A percentile compares a stretch with the other conserved stretches of the same genome.
Conservation (phyloP, 2,888 invertebrate species). For the Iphiclides podalirius region DNA sequence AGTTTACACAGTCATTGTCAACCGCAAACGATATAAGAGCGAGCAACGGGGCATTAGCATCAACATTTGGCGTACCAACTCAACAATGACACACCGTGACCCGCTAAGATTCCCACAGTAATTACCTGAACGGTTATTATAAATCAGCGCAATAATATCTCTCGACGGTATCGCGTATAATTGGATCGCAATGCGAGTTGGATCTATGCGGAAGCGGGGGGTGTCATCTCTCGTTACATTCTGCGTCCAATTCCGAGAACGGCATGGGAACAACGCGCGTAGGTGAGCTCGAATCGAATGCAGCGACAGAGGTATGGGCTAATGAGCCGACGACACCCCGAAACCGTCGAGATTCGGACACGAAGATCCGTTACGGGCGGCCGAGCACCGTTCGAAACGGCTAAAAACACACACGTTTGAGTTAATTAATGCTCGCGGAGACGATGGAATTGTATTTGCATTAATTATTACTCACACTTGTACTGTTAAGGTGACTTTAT, state of each 20-base stretch:
- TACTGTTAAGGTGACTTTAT: neutral
- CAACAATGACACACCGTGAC: conserved; percentile 50
- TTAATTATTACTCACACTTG: neutral
- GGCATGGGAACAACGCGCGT: conserved; percentile 62
- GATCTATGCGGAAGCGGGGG: conserved; percentile 74
- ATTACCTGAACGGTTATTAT: conserved; percentile 54
- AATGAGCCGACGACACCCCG: conserved; percentile 6
- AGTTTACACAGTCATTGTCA: conserved; percentile 1
- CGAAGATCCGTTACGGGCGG: neutral
- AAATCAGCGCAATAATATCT: conserved; percentile 66
- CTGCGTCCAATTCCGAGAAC: conserved; percentile 73
- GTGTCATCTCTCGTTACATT: conserved; percentile 73
- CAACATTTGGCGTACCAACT: conserved; percentile 33
- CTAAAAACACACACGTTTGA: neutral
- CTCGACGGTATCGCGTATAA: conserved; percentile 71
- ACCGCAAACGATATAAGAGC: conserved; percentile 4
- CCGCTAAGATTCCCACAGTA: conserved; percentile 66
- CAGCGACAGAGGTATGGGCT: too few species aligned
- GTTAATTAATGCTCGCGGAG: conserved; percentile 2
- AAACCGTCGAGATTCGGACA: neutral
- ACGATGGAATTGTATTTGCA: neutral
- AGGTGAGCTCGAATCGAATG: conserved; percentile 32
- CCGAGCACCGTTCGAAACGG: neutral
- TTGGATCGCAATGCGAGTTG: conserved; percentile 73
- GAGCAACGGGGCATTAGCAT: conserved; percentile 25